Percentiles rank a stretch among this genome's conserved stretches.
Evolutionary conservation across 2,888 invertebrate species (phyloP).

Genomic region (Digitonthophagus gazella): DNA sequence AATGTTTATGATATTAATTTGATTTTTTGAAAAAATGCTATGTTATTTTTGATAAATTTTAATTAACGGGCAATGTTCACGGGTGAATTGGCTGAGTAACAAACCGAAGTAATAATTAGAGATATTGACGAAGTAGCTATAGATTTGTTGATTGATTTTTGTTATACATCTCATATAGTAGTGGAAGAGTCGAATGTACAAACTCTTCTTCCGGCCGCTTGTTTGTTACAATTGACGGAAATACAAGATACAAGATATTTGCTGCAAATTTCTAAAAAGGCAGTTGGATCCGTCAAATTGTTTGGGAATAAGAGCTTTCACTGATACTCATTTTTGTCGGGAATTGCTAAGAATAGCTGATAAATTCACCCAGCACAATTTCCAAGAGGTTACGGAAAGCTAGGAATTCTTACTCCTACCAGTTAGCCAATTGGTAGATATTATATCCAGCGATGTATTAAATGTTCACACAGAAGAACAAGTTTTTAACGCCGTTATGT

Average conservation of each 20-base stretch:
- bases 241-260: constrained; percentile 97
- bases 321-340: constrained; percentile 97
- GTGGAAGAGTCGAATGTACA: constrained; percentile 99
- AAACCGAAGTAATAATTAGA: constrained; percentile 97
- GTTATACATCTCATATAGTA: constrained; percentile 95
- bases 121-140: constrained; percentile 98
- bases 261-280: constrained; percentile 97
- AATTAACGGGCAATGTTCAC: constrained; percentile 99
- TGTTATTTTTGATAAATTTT: no score
- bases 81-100: constrained; percentile 95
- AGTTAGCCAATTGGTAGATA: constrained; percentile 93
- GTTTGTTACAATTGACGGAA: constrained; percentile 91
- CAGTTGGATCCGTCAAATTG: constrained; percentile 98
- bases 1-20: no score
- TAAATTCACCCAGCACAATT: constrained; percentile 98
- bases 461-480: constrained; percentile 98
- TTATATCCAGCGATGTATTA: constrained; percentile 95
- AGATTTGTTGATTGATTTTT: constrained; percentile 96
- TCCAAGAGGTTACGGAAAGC: constrained; percentile 96
- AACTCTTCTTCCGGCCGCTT: constrained; percentile 93
- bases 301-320: constrained; percentile 96
- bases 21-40: no score
- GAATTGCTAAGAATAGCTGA: constrained; percentile 95
- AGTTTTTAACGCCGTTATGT: constrained; percentile 97
- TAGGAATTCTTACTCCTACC: constrained; percentile 96